These are phyloP conservation scores for Cylindroiulus punctatus DNA, from an alignment of 2,888 invertebrate species.

Conservation along the genomic window DNA sequence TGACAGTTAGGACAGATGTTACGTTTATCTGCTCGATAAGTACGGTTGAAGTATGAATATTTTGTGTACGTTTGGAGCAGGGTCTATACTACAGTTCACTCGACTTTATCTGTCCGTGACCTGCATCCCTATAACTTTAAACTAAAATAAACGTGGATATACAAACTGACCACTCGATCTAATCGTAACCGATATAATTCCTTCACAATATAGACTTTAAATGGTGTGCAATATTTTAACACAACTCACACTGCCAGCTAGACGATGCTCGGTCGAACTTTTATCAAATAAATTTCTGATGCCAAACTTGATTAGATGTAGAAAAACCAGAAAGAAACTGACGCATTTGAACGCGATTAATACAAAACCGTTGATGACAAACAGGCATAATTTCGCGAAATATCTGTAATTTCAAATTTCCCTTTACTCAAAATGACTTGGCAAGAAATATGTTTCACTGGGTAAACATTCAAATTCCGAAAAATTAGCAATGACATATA, in stretches of 20 bases:
- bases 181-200: too few species aligned
- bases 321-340: conserved; percentile 1
- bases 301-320: neutral
- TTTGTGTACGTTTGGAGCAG: too few species aligned
- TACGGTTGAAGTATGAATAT: too few species aligned
- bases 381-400: neutral
- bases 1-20: too few species aligned
- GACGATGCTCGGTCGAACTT: neutral
- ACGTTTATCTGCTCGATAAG: too few species aligned
- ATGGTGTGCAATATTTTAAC: neutral
- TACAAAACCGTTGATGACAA: neutral
- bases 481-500: neutral
- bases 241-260: too few species aligned
- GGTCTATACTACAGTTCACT: too few species aligned
- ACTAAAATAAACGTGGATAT: too few species aligned
- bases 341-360: neutral
- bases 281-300: neutral
- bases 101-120: too few species aligned
- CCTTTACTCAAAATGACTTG: neutral
- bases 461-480: neutral
- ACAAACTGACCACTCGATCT: too few species aligned
- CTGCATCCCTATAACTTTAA: too few species aligned
- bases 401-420: neutral
- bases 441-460: neutral
- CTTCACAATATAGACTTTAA: too few species aligned